Evolutionary conservation across 1,140 invertebrate species (phyloP).

Genomic region (Phymastichus coffea): DNA sequence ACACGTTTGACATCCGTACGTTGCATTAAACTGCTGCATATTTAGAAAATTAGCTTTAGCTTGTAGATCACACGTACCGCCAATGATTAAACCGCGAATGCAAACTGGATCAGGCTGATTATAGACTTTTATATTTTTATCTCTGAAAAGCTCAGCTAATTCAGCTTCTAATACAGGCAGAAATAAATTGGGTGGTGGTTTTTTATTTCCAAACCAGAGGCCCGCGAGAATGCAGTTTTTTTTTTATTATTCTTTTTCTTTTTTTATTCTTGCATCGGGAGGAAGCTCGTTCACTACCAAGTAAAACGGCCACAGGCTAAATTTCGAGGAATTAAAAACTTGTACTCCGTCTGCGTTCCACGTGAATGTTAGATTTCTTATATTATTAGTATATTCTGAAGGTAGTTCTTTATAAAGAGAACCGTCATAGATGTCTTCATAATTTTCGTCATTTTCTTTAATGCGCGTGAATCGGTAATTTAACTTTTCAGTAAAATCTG

Average conservation of each 20-base stretch:
- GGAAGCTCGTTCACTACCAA: neutral
- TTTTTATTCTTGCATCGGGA: neutral
- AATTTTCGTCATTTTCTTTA: neutral
- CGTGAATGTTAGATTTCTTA: neutral
- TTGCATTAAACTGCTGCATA: conserved; percentile 14
- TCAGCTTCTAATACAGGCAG: neutral
- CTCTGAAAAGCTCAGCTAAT: neutral
- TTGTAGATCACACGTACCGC: conserved; percentile 19
- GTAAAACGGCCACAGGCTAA: neutral
- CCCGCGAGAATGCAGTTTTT: neutral
- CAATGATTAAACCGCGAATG: neutral
- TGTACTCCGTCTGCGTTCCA: neutral
- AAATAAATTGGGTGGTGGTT: neutral
- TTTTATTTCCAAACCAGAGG: neutral
- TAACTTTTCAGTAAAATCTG: neutral
- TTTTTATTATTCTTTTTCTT: too few relatives aligned
- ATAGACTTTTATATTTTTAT: neutral
- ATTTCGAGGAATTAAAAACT: neutral
- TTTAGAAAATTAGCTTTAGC: conserved; percentile 19
- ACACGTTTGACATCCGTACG: conserved; percentile 13
- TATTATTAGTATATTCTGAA: neutral
- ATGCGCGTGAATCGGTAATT: neutral
- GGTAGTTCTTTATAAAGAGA: neutral
- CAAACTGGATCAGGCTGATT: neutral
- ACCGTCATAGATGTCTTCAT: conserved; percentile 10